Conservation (phyloP, 2,113 vertebrate species). For the Chloropsis cyanopogon region DNA sequence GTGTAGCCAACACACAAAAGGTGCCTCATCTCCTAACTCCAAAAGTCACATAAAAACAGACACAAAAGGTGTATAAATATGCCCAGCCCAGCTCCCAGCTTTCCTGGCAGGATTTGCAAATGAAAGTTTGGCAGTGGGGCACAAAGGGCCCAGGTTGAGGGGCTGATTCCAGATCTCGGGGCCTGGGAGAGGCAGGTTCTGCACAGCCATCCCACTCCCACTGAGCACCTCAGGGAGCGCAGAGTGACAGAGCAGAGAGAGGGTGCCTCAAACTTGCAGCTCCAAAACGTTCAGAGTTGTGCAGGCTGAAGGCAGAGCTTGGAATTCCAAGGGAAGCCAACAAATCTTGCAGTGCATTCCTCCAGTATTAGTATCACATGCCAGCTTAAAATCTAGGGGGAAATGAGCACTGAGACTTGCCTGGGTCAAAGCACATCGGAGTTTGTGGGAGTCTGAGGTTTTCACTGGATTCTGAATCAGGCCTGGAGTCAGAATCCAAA, state of each 20-base stretch:
- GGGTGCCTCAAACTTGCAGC: not conserved
- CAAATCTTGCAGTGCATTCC: not conserved
- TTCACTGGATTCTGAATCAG: not conserved
- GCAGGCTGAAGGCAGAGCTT: not conserved
- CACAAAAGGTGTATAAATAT: not conserved
- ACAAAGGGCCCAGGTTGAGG: not conserved
- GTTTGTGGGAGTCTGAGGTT: not conserved
- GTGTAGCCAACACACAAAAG: not conserved
- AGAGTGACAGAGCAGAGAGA: not conserved
- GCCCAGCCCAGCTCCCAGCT: not conserved
- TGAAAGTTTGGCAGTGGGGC: not conserved
- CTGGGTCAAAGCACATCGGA: not conserved
- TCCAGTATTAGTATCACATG: not conserved
- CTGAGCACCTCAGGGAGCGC: not conserved
- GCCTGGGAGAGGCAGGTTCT: not conserved
- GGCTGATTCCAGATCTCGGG: not conserved
- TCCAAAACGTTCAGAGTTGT: not conserved
- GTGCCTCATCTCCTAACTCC: not conserved
- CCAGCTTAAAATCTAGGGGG: not conserved
- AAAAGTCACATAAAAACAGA: not conserved
- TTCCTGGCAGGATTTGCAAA: not conserved
- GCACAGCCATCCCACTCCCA: not conserved
- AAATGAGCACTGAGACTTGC: not conserved
- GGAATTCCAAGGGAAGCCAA: not conserved
- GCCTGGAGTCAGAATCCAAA: not conserved